These are phyloP conservation scores for Drosophila navojoa DNA, from an alignment of 1,140 invertebrate species.

Conservation along the genomic window DNA sequence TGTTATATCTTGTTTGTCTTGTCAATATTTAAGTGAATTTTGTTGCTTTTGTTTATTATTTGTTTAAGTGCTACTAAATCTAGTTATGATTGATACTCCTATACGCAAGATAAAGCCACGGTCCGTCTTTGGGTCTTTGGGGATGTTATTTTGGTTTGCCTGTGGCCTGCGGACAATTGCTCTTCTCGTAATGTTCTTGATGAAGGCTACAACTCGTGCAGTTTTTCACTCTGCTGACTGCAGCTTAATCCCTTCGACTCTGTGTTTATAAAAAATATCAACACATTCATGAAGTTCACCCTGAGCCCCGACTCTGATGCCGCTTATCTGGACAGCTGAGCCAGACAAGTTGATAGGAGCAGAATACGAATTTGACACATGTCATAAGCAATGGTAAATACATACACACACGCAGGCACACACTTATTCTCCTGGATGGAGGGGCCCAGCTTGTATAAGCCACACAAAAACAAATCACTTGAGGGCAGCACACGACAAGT, in stretches of 20 bases:
- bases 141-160: too few species aligned
- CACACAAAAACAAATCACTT: constrained; percentile 81
- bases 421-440: constrained; percentile 3
- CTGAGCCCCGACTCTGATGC: constrained; percentile 4
- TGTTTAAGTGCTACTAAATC: constrained; percentile 24
- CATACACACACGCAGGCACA: not conserved
- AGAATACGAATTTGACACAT: constrained; percentile 71
- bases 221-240: constrained; percentile 39
- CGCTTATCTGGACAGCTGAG: constrained; percentile 66
- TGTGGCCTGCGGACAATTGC: constrained; percentile 25
- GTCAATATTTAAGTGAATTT: constrained; percentile 1
- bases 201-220: constrained; percentile 25
- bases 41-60: not conserved
- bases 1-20: not conserved
- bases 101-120: not conserved
- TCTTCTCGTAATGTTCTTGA: constrained; percentile 8
- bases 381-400: constrained; percentile 69
- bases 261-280: constrained; percentile 27
- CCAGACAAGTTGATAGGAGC: constrained; percentile 27
- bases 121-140: not conserved
- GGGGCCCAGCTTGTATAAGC: constrained; percentile 51
- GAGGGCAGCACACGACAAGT: constrained; percentile 40
- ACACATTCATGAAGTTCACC: constrained; percentile 14
- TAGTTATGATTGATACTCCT: constrained; percentile 15
- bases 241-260: constrained; percentile 47